Conservation (phyloP, 2,113 vertebrate species). For the Nothoprocta pentlandii region DNA sequence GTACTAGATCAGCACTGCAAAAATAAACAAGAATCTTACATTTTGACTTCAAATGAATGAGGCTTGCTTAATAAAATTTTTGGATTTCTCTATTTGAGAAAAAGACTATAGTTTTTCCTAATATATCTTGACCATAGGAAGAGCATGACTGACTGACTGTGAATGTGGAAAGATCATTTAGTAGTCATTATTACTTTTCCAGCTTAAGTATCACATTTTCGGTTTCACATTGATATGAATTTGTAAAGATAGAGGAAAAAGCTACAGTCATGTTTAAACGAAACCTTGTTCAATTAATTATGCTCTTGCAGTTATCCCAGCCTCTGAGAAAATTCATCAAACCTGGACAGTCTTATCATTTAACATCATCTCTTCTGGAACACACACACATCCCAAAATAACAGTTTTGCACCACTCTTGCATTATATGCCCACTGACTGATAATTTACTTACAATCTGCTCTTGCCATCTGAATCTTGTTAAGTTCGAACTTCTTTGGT, state of each 20-base stretch:
- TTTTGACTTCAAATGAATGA: background rate
- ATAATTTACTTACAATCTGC: constrained; percentile 18
- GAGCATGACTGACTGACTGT: background rate
- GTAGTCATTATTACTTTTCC: background rate
- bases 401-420: background rate
- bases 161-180: background rate
- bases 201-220: background rate
- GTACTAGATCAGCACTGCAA: background rate
- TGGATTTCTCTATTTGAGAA: background rate
- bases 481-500: background rate
- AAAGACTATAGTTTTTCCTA: background rate
- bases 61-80: background rate
- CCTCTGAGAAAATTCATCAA: background rate
- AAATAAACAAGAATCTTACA: background rate
- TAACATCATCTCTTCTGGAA: background rate
- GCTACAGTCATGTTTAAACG: background rate
- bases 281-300: background rate
- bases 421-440: background rate
- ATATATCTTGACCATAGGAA: background rate
- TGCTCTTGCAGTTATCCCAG: background rate
- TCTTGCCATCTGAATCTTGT: background rate
- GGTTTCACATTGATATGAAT: background rate
- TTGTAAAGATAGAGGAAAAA: background rate
- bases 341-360: background rate
- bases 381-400: background rate